Percentiles rank a stretch among this genome's conserved stretches.
Conservation (phyloP, 2,888 invertebrate species). For the Cheilosia vernalis region DNA sequence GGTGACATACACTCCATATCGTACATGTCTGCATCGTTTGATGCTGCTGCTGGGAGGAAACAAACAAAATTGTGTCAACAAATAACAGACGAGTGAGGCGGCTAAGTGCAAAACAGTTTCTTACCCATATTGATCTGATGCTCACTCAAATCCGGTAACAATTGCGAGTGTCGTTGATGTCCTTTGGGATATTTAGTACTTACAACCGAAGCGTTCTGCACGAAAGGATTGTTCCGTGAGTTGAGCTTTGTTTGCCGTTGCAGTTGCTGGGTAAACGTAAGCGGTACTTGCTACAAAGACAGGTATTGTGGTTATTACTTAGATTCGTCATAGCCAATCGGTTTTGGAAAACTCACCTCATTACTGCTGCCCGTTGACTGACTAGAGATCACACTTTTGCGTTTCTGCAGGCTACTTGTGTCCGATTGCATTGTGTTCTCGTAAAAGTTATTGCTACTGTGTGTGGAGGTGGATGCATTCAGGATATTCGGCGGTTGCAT, state of each 20-base stretch:
- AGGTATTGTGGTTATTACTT: background rate
- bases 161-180: constrained; percentile 82
- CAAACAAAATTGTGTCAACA: constrained; percentile 2
- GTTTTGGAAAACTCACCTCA: constrained; percentile 79
- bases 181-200: constrained; percentile 80
- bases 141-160: constrained; percentile 83
- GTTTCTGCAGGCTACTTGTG: constrained; percentile 83
- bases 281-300: constrained; percentile 84
- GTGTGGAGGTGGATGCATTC: constrained; percentile 83
- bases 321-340: background rate
- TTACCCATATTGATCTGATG: constrained; percentile 82
- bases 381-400: constrained; percentile 84
- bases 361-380: constrained; percentile 84
- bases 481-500: constrained; percentile 78
- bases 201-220: constrained; percentile 80
- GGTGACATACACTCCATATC: constrained; percentile 86
- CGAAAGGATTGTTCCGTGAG: constrained; percentile 82
- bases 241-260: constrained; percentile 85
- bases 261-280: constrained; percentile 96
- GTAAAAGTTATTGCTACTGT: constrained; percentile 84
- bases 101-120: background rate
- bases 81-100: background rate
- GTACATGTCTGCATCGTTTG: constrained; percentile 83
- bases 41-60: constrained; percentile 67
- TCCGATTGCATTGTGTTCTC: constrained; percentile 84